Base-by-base conservation (phyloP, 1,140 invertebrate species). In the Solenopsis fugax region DNA sequence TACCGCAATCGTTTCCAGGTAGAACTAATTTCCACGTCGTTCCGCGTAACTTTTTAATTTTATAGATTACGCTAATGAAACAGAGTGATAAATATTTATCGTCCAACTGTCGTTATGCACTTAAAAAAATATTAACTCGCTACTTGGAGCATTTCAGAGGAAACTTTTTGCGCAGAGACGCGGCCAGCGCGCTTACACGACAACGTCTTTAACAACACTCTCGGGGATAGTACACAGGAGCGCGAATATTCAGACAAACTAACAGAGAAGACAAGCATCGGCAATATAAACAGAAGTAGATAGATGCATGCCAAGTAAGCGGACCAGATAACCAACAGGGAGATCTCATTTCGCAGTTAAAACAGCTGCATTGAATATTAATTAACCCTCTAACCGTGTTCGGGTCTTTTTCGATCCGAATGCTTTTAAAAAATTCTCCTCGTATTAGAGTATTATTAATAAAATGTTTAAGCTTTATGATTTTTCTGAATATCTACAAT, bases 131-230 rank as follows among this genome's bases (percentile, higher is more conserved):
- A 80, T 80, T 45, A 54, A n/a, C 16, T 80, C 34, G 62, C 34
- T 54, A 67, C 29, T 67, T 52, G 21, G 12, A 58, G 24, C n/a
- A 45, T 73, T 78, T 65, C 65, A 81, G 21, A 69, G 50, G 21
- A 85, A 54, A 89, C 76, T 85, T 67, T 50, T 48, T 72, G 73
- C 69, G 65, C 64, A 69, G n/a, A 78, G 67, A 76, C 34, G 45
- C 58, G 80, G 29, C 72, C 78, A 56, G 48, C 24, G 21, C 34
- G 62, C 52, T 88, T 71, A 45, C n/a, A 37, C 18, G 37, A 82
- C 72, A 54, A 60, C 29, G 52, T 78, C 78, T 86, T 88, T 73
- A 88, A 89, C 87, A 76, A 85, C 73, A 89, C 81, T 81, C 58
- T 21, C 41, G 73, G 21, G 45, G 29, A n/a, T 80, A 52, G 48